Conservation (phyloP, 2,113 vertebrate species). For the Rhinolophus sinicus region DNA sequence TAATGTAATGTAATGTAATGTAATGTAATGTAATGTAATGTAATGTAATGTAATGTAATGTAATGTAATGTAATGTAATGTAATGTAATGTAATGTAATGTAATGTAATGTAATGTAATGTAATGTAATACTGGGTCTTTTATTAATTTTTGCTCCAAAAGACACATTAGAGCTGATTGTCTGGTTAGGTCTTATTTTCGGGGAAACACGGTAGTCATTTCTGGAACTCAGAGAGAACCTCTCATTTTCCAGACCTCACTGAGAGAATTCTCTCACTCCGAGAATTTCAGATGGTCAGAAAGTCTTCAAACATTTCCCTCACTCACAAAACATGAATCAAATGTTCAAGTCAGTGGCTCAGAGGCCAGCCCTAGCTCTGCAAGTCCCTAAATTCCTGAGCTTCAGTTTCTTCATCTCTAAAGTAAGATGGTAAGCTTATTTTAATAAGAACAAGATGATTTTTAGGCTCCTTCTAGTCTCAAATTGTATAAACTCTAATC, state of each 20-base stretch:
- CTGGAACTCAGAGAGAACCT: neutral
- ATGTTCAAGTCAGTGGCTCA: neutral
- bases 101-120: too few species aligned
- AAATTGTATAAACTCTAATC: neutral
- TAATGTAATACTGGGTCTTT: too few species aligned
- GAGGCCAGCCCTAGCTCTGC: neutral
- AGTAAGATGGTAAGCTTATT: neutral
- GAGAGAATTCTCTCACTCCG: neutral
- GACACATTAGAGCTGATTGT: too few species aligned
- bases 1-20: too few species aligned
- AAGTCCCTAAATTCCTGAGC: neutral
- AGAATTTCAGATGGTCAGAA: constrained; percentile 34
- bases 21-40: too few species aligned
- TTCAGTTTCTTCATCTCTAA: constrained; percentile 30
- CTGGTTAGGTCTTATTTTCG: too few species aligned
- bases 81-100: too few species aligned
- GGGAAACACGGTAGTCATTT: neutral
- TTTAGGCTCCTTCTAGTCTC: constrained; percentile 20
- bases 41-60: too few species aligned
- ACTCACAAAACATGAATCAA: constrained; percentile 48
- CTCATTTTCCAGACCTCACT: neutral
- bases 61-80: too few species aligned
- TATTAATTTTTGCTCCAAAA: too few species aligned
- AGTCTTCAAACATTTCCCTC: constrained; percentile 43
- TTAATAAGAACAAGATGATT: constrained; percentile 10